Percentiles rank a stretch among this genome's conserved stretches.
phyloP scores from a whole-genome alignment of 2,113 vertebrate species.

The Halichoeres trimaculatus region DNA sequence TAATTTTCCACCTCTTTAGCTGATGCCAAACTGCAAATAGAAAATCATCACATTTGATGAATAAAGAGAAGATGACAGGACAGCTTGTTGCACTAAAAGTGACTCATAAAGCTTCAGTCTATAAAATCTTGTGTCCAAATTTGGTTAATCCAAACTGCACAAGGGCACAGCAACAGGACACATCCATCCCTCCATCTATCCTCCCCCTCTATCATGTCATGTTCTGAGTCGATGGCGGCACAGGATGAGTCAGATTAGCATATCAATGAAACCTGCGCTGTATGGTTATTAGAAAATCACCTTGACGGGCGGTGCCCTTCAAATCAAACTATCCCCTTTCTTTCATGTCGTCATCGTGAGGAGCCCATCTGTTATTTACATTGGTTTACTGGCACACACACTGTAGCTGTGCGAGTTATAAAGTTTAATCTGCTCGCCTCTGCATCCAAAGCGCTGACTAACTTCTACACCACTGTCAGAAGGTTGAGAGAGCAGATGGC shows the following conservation, averaged over 20 bases:
- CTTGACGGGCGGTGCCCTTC: conserved; percentile 37
- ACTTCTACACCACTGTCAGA: conserved; percentile 30
- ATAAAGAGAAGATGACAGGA: too few relatives aligned
- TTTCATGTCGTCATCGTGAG: conserved; percentile 7
- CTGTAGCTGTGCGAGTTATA: conserved; percentile 26
- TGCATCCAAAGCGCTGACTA: conserved; percentile 29
- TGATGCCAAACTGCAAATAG: too few relatives aligned
- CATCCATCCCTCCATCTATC: conserved; percentile 4
- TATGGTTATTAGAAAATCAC: conserved; percentile 32
- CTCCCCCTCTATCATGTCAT: background rate
- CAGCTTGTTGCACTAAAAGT: too few relatives aligned
- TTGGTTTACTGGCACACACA: conserved; percentile 18
- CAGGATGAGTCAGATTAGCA: conserved; percentile 22
- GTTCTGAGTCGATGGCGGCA: background rate
- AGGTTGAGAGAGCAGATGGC: conserved; percentile 61
- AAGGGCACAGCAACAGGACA: background rate
- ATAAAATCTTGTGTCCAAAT: background rate
- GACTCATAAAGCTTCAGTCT: background rate
- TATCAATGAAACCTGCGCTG: conserved; percentile 26
- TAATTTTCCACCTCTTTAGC: too few relatives aligned
- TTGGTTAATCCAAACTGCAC: background rate
- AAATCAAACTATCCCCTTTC: conserved; percentile 18
- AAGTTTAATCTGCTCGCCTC: conserved; percentile 49
- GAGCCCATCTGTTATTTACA: conserved; percentile 50
- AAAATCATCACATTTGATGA: too few relatives aligned